A percentile compares a stretch with the other conserved stretches of the same genome.
phyloP scores from a whole-genome alignment of 2,888 invertebrate species.

The Dicycla oo region DNA sequence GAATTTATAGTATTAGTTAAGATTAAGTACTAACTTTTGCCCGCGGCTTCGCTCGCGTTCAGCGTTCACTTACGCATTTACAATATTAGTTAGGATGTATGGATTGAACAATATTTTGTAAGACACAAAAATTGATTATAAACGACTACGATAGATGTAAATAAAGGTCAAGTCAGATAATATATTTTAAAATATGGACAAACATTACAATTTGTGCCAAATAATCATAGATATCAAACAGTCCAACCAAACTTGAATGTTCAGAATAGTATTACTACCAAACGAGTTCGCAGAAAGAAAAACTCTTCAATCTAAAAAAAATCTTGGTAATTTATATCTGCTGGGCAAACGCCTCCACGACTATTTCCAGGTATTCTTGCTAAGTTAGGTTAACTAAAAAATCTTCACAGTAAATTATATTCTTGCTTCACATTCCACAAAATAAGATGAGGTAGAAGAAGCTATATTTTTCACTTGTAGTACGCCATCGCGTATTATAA shows the following conservation, averaged over 20 bases:
- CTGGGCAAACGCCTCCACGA: not conserved
- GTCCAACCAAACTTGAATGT: not conserved
- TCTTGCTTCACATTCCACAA: not conserved
- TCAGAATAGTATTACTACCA: not conserved
- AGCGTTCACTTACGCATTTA: too few relatives aligned
- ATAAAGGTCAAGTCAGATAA: slow-evolving; percentile 25
- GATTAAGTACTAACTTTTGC: too few relatives aligned
- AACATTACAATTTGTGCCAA: not conserved
- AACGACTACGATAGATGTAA: not conserved
- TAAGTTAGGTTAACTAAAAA: too few relatives aligned
- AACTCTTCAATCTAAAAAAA: too few relatives aligned
- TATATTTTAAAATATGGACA: not conserved
- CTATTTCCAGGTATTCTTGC: not conserved
- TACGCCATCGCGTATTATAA: too few relatives aligned
- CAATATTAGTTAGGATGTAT: too few relatives aligned
- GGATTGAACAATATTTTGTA: too few relatives aligned
- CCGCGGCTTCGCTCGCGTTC: too few relatives aligned
- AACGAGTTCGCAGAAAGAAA: slow-evolving; percentile 13
- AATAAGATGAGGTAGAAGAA: not conserved
- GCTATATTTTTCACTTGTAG: not conserved
- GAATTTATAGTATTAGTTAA: too few relatives aligned
- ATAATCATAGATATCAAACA: slow-evolving; percentile 6
- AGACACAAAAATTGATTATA: not conserved
- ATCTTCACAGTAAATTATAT: not conserved
- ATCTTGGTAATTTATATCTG: too few relatives aligned